Evolutionary conservation across 2,797 vertebrate genomes (phyloP), one percentile per base, ranked within the genome.

Genomic region (Smutsia temminckii): DNA sequence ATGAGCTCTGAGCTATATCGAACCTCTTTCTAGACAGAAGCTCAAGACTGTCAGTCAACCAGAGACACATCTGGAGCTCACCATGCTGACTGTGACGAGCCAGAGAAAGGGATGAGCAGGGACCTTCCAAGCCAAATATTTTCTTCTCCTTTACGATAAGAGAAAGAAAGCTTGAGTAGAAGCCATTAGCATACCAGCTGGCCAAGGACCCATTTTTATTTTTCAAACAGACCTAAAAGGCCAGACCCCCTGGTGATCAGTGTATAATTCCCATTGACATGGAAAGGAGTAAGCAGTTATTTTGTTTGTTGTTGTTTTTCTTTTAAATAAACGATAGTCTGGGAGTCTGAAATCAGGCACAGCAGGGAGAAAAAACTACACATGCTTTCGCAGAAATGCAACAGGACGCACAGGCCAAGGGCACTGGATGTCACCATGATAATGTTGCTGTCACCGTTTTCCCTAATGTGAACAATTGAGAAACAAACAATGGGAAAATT

Each of bases 171-270:
- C 57, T 69, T 21, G 20, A 42, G 72, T 29, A 37, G 53, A 71
- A 27, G 32, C 32, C 46, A 20, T 75, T 12, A 78, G 55, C 57
- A 59, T 64, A 57, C 23, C 37, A 74, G 49, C 61, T 14, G 27
- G 25, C 7, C 11, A 2, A 77, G 37, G 4, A 49, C 25, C 21
- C 64, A 23, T 66, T 83, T 63, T 92, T 85, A 59, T 86, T 90
- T 94, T 92, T 85, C 92, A 89, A 92, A 68, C 17, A 66, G 53
- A 8, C 32, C 69, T 46, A 71, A 92, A 88, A 85, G n/a, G 68
- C 57, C 25, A 69, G 75, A 51, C 32, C 27, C 40, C 20, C 49
- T 71, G 42, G 27, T 75, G 74, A 69, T 13, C 8, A 32, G 75
- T 6, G 17, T 42, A 3, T 21, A 59, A 72, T 66, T 83, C 51